phyloP scores from a whole-genome alignment of 2,113 vertebrate species.

The Geococcyx californianus region DNA sequence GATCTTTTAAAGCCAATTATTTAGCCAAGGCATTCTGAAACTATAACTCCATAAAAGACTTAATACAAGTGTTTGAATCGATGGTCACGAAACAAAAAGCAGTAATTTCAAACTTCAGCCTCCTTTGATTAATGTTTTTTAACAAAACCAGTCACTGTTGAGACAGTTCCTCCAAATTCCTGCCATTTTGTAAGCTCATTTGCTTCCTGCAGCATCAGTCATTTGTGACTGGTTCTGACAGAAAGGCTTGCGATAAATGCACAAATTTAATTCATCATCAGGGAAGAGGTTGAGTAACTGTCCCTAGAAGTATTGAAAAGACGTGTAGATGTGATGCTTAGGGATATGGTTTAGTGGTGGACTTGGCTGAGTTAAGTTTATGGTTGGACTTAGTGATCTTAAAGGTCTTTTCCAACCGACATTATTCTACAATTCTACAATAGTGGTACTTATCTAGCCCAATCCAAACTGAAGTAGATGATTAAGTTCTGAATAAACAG shows the following conservation, averaged over 20 bases:
- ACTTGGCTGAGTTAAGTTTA: too few relatives aligned
- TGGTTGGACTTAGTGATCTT: too few relatives aligned
- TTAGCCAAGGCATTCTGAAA: neutral
- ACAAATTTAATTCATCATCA: neutral
- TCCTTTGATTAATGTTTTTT: neutral
- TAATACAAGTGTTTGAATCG: neutral
- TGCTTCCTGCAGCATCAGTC: neutral
- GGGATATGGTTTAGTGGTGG: too few relatives aligned
- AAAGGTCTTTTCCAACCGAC: too few relatives aligned
- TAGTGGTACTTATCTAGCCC: neutral
- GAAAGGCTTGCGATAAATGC: neutral
- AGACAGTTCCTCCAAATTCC: neutral
- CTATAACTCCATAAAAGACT: neutral
- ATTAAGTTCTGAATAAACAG: neutral
- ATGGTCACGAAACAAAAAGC: neutral
- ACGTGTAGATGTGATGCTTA: too few relatives aligned
- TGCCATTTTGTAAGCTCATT: constrained; percentile 5
- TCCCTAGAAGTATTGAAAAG: too few relatives aligned
- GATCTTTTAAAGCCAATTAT: neutral
- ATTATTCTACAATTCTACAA: too few relatives aligned
- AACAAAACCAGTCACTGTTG: neutral
- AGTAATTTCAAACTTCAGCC: neutral
- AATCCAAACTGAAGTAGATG: neutral
- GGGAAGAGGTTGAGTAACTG: too few relatives aligned
- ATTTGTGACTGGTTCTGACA: neutral